Base-by-base conservation (phyloP, 2,888 invertebrate species). In the Lithophane leautieri region DNA sequence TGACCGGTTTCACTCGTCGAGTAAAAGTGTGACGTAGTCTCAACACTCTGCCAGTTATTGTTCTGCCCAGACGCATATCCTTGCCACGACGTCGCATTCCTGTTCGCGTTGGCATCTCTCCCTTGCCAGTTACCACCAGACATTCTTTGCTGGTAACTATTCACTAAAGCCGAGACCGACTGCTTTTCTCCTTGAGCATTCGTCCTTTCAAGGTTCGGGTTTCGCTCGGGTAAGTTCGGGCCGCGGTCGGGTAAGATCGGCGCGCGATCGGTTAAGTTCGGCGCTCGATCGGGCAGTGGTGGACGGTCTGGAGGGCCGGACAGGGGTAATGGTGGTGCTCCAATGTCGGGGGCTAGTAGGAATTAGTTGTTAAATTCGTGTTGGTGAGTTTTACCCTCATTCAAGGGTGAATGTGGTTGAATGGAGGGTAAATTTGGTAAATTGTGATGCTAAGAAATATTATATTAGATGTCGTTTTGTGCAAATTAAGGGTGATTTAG, bases 1-100 rank as follows among this genome's bases (percentile, higher is more conserved):
- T 96, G 91, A 96, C 96, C 96, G 76, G 94, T 93, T 72, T 96
- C 96, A 85, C 93, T 93, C 50, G 95, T 92, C 6, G 95, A 90
- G 85, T 96, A 96, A 89, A 95, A 95, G 76, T 95, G 95, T 22
- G 96, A 94, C 0, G 95, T 83, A 0, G 88, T 93, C 79, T 95
- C 95, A 67, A 92, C 93, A 61, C 85, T 91, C 83, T 94, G 94
- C 91, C 94, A 94, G 76, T 95, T 94, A 79, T 94, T 94, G 81
- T 93, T 94, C 79, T 89, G 90, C 0, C 90, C 91, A 47, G 88
- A 76, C 75, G 79, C 0, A 12, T 66, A 82, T 25, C 85, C 85
- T 79, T 87, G 86, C 87, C 87, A 87, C 11, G 86, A 87, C 1
- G 83, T 68, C 7, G 73, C 47, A n/a, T 52, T 80, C 40, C 82